Evolutionary conservation across 2,797 vertebrate genomes (phyloP).

Genomic region (Loriculus beryllinus): DNA sequence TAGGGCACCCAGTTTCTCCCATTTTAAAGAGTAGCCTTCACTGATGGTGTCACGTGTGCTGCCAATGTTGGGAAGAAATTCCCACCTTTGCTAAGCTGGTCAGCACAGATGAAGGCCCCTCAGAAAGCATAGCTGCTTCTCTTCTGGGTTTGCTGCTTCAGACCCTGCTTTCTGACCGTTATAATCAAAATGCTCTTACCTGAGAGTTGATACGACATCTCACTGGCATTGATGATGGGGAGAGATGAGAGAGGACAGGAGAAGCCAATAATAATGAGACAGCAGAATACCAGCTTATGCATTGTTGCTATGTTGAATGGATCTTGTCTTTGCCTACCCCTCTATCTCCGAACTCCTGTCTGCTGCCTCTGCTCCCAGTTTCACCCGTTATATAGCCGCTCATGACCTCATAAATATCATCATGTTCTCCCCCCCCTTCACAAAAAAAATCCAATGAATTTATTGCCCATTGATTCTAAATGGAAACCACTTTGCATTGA

Average conservation of each 20-base stretch:
- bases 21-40: background rate
- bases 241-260: constrained; percentile 46
- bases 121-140: background rate
- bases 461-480: constrained; percentile 67
- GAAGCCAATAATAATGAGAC: constrained; percentile 58
- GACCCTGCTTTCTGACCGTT: background rate
- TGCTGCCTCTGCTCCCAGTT: constrained; percentile 30
- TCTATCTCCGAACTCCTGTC: background rate
- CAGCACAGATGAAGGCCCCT: background rate
- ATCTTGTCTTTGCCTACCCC: background rate
- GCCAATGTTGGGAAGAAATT: background rate
- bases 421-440: constrained; percentile 10
- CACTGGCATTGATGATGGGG: constrained; percentile 36
- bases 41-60: background rate
- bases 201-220: constrained; percentile 47
- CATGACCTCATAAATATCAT: constrained; percentile 70
- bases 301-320: background rate
- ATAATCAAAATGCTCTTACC: constrained; percentile 66
- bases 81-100: background rate
- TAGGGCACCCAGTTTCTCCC: background rate
- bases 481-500: constrained; percentile 78
- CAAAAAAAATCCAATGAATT: constrained; percentile 46
- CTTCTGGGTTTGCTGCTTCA: background rate
- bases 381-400: constrained; percentile 62
- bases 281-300: constrained; percentile 64